A percentile compares a stretch with the other conserved stretches of the same genome.
phyloP scores from a whole-genome alignment of 2,113 vertebrate species.

The Hipposideros armiger region DNA sequence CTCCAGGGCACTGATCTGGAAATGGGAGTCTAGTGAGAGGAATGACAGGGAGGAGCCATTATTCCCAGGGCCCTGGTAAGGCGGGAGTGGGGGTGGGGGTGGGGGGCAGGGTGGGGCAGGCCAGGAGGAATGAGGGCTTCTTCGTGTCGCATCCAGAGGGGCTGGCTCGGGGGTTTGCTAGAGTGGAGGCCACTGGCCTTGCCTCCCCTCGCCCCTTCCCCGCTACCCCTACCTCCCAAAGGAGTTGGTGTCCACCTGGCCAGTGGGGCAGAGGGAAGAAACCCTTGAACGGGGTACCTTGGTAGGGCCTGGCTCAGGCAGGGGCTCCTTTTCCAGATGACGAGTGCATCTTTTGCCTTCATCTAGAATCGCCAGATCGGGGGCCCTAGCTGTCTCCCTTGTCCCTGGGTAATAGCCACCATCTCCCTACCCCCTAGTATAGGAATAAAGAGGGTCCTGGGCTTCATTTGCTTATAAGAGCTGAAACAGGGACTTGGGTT shows the following conservation, averaged over 20 bases:
- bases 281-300: neutral
- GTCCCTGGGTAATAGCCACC: neutral
- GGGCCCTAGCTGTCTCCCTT: neutral
- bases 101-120: neutral
- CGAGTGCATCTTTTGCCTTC: neutral
- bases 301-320: neutral
- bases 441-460: neutral
- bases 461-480: neutral
- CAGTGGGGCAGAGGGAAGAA: neutral
- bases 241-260: neutral
- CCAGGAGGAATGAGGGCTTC: neutral
- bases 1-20: constrained; percentile 86
- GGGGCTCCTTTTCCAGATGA: neutral
- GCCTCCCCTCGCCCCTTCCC: neutral
- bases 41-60: constrained; percentile 85
- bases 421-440: neutral
- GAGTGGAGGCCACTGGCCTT: neutral
- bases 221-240: neutral
- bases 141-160: neutral
- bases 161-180: neutral
- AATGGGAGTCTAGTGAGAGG: constrained; percentile 86
- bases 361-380: neutral
- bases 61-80: constrained; percentile 72
- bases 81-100: neutral
- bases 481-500: neutral